A percentile compares a stretch with the other conserved stretches of the same genome.
Conservation (phyloP, 2,888 invertebrate species). For the Dicycla oo region DNA sequence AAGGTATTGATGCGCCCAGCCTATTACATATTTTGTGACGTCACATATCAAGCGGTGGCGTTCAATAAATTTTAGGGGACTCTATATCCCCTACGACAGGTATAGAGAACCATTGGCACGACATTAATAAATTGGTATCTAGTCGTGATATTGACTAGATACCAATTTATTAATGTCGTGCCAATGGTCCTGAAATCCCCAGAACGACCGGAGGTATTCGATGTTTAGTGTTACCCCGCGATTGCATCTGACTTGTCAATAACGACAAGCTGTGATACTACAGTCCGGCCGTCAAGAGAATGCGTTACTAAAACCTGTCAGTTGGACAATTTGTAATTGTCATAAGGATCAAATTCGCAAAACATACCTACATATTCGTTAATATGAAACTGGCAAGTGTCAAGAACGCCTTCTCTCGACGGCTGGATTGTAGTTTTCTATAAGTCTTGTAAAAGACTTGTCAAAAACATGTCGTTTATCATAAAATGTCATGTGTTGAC, state of each 20-base stretch:
- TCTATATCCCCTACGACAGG: background rate
- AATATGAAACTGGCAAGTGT: no score
- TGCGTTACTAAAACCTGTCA: no score
- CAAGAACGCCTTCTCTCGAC: no score
- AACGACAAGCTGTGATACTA: background rate
- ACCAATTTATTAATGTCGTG: no score
- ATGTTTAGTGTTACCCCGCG: background rate
- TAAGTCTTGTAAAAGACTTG: background rate
- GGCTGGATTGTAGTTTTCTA: no score
- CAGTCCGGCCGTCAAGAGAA: no score
- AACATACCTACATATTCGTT: no score
- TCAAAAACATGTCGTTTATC: background rate
- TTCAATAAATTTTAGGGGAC: background rate
- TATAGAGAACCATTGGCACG: background rate
- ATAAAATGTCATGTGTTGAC: no score
- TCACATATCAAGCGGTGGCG: slow-evolving; percentile 15
- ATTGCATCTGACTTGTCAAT: no score
- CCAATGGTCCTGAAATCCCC: background rate
- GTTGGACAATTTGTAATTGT: no score
- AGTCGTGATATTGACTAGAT: no score
- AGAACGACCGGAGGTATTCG: background rate
- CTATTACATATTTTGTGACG: slow-evolving; percentile 16
- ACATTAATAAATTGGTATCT: background rate
- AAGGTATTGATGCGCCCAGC: slow-evolving; percentile 33
- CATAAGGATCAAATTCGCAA: no score